Conservation (phyloP, 2,888 invertebrate species). For the Carcina quercana region DNA sequence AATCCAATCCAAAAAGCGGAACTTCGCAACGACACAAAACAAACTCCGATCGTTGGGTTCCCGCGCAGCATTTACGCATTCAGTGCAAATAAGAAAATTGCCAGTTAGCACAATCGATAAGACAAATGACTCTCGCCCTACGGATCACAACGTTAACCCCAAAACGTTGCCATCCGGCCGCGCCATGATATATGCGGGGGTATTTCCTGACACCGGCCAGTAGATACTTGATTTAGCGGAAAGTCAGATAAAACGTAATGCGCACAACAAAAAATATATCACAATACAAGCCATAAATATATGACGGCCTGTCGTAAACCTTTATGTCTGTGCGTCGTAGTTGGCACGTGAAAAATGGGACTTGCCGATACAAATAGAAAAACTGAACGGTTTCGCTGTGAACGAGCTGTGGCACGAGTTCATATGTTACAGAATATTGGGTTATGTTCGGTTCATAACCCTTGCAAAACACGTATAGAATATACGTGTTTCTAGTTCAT, state of each 20-base stretch:
- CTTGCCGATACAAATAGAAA: conserved; percentile 49
- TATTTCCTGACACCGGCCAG: conserved; percentile 73
- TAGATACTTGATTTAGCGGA: conserved; percentile 75
- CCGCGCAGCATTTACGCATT: background rate
- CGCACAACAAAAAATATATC: conserved; percentile 74
- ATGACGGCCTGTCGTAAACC: conserved; percentile 73
- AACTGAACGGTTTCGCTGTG: conserved; percentile 24
- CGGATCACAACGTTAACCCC: conserved; percentile 58
- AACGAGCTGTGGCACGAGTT: background rate
- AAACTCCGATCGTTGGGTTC: background rate
- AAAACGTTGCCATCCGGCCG: conserved; percentile 61
- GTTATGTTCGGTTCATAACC: background rate
- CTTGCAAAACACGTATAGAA: background rate
- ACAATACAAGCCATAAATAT: conserved; percentile 71
- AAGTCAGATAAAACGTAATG: conserved; percentile 74
- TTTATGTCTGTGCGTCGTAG: conserved; percentile 68
- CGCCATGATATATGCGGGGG: conserved; percentile 69
- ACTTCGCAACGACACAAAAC: too few relatives aligned
- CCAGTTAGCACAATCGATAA: conserved; percentile 46
- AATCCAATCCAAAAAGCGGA: too few relatives aligned
- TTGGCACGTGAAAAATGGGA: conserved; percentile 69
- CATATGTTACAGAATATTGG: background rate
- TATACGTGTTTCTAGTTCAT: background rate
- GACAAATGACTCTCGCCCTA: conserved; percentile 55
- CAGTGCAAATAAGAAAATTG: conserved; percentile 31